Base-by-base conservation (phyloP, 2,797 vertebrate species). In the Microchirus variegatus region DNA sequence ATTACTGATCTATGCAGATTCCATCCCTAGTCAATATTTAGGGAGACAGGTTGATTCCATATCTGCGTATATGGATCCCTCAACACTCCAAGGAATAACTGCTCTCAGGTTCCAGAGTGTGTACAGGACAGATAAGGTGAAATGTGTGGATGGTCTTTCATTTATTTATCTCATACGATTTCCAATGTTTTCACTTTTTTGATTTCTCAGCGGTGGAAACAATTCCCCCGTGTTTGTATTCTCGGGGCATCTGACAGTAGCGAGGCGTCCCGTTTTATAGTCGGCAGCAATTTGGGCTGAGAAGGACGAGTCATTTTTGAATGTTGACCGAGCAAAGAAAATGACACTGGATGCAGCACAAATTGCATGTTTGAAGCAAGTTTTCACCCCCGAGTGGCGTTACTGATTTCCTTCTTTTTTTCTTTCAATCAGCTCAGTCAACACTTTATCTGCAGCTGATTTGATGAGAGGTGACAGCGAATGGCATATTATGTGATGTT, bases 1-100 rank as follows among this genome's bases (percentile, higher is more conserved):
- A 49, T 80, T 53, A 60, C 75, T 58, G 57, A 59, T 75, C 55
- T 53, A 72, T 75, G 62, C 59, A 50, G 59, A 54, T 70, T 62
- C 56, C 56, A 59, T 72, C 67, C 73, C 35, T 18, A n/a, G 50
- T 77, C 68, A 1, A 80, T 78, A 62, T 41, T 58, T 45, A 9
- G 51, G 51, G 52, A 71, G 60, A 73, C 54, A 58, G 59, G 60
- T 53, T 46, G 16, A 52, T 69, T 69, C 66, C 51, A 55, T 70
- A 48, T 79, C 62, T 52, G 35, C 42, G 15, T 50, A 59, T 71
- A 59, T 71, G 42, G 48, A 59, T 66, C n/a, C n/a, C n/a, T 48
- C 31, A 12, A 6, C 19, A 2, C 48, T 58, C 11, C 46, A 15
- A 63, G 47, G 65, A 35, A 67, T 67, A 49, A 61, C 42, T 26